Conservation (phyloP, 2,888 invertebrate genomes). For the Heliconius hortense region DNA sequence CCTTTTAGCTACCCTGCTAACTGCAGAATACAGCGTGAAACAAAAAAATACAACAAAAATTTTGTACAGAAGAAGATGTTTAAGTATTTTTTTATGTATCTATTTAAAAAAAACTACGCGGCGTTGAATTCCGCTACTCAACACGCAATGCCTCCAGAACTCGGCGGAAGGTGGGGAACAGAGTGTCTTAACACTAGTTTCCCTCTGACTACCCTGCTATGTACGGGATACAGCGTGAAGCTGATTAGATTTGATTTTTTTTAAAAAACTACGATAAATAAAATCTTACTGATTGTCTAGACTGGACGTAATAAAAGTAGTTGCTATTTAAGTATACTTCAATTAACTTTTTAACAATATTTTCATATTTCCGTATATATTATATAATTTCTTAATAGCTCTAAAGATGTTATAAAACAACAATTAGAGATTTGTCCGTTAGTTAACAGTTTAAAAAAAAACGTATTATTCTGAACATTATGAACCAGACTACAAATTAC, state of each 20-base stretch:
- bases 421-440: neutral
- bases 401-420: constrained; percentile 12
- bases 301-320: neutral
- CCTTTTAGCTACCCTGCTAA: no score
- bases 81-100: neutral
- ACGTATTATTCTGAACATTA: neutral
- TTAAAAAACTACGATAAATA: neutral
- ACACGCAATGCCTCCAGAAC: no score
- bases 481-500: neutral
- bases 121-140: no score
- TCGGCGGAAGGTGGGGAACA: no score
- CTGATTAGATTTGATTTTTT: no score
- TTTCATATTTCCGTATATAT: constrained; percentile 12
- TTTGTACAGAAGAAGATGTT: neutral
- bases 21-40: no score
- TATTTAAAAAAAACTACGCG: no score
- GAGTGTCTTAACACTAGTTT: no score
- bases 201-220: no score
- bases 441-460: neutral
- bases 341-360: constrained; percentile 5
- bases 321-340: constrained; percentile 1
- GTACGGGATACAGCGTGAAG: no score
- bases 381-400: constrained; percentile 6
- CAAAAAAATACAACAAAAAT: neutral
- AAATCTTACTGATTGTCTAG: neutral